Evolutionary conservation across 2,113 vertebrate species (phyloP).

Genomic region (Nesoenas mayeri): DNA sequence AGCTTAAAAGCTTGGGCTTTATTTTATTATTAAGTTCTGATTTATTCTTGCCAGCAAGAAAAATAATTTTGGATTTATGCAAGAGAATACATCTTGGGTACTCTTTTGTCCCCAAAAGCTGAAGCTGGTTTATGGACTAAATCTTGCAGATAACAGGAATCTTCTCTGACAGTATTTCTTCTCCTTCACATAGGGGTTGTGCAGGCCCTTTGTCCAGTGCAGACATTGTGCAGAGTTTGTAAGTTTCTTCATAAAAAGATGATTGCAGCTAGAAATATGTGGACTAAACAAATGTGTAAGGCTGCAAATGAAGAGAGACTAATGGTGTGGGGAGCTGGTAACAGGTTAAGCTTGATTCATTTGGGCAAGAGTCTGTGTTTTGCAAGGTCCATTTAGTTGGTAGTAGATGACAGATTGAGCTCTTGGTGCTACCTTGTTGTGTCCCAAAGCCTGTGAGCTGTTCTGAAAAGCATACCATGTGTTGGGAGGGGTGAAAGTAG

Average conservation of each 20-base stretch:
- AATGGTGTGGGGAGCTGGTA: not conserved
- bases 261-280: not conserved
- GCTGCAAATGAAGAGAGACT: not conserved
- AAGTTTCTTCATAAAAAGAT: not conserved
- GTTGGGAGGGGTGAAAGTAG: not conserved
- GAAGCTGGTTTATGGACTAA: not conserved
- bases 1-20: not conserved
- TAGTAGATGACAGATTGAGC: not conserved
- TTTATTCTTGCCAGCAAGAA: not conserved
- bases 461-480: not conserved
- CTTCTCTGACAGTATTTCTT: not conserved
- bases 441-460: not conserved
- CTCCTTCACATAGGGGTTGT: not conserved
- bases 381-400: not conserved
- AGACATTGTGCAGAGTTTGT: not conserved
- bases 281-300: not conserved
- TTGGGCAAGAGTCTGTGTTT: not conserved
- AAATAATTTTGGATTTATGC: not conserved
- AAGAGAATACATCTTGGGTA: not conserved
- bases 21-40: not conserved
- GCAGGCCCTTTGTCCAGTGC: not conserved
- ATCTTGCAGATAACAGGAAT: not conserved
- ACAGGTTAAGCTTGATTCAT: not conserved
- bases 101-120: not conserved
- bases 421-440: not conserved